A percentile compares a stretch with the other conserved stretches of the same genome.
Evolutionary conservation across 2,888 invertebrate genomes (phyloP).

Genomic region (Reticulitermes lucifugus): DNA sequence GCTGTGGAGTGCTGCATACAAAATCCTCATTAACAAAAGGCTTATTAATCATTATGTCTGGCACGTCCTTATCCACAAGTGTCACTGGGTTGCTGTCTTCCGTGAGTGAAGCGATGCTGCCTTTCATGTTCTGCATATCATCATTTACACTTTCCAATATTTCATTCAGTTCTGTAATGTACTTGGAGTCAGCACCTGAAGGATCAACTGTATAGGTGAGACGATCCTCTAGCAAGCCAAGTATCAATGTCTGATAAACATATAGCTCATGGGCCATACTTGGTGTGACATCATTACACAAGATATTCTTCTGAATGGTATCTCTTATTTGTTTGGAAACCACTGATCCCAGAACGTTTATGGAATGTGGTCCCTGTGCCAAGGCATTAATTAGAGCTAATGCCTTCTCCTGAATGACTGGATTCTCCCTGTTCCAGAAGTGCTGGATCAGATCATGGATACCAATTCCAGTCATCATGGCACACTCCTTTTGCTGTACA

Average conservation of each 20-base stretch:
- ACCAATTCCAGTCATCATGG: not conserved
- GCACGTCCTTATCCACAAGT: not conserved
- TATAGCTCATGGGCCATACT: constrained; percentile 46
- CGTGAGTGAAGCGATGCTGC: constrained; percentile 3
- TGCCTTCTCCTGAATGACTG: constrained; percentile 46
- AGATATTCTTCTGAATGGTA: constrained; percentile 38
- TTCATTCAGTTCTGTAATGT: constrained; percentile 39
- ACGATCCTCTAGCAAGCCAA: constrained; percentile 32
- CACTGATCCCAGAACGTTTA: constrained; percentile 31
- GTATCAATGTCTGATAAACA: constrained; percentile 45
- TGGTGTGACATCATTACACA: not conserved
- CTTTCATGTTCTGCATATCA: constrained; percentile 15
- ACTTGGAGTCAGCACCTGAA: constrained; percentile 29
- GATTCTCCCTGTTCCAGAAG: constrained; percentile 38
- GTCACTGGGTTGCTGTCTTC: not conserved
- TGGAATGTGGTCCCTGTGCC: constrained; percentile 1
- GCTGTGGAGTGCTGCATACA: not conserved
- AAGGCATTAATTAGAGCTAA: constrained; percentile 46
- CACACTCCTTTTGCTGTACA: not conserved
- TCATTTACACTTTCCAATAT: constrained; percentile 17
- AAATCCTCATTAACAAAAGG: constrained; percentile 7
- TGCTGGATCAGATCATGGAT: constrained; percentile 44
- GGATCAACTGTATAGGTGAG: constrained; percentile 40
- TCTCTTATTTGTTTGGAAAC: constrained; percentile 38
- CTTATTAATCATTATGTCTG: not conserved